Conservation (phyloP, 2,797 vertebrate genomes). For the Muscicapa comitata region DNA sequence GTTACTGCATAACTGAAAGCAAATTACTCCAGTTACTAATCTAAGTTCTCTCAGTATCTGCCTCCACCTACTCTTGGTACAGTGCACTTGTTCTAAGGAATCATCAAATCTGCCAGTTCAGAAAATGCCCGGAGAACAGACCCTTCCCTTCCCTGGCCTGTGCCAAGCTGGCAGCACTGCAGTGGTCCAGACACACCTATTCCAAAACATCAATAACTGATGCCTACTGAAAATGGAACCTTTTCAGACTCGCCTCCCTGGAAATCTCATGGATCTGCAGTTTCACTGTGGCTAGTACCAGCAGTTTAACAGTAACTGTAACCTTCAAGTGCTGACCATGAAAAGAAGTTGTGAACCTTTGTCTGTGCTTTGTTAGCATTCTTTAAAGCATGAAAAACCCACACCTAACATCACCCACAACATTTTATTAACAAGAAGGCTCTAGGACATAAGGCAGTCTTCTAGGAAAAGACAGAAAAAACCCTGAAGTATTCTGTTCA, state of each 20-base stretch:
- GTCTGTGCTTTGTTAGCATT: neutral
- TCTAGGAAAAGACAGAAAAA: neutral
- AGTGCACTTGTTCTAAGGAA: neutral
- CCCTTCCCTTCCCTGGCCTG: neutral
- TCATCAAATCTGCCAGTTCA: neutral
- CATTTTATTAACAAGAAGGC: neutral
- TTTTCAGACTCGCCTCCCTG: neutral
- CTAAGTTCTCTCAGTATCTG: neutral
- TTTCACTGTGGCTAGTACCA: neutral
- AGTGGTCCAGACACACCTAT: neutral
- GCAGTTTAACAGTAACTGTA: neutral
- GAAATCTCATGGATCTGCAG: neutral
- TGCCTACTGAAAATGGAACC: neutral
- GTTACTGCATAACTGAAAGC: neutral
- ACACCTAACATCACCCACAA: neutral
- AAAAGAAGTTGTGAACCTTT: neutral
- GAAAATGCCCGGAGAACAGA: neutral
- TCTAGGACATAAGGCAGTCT: neutral
- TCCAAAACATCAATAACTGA: neutral
- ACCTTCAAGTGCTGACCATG: neutral
- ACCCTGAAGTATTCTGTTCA: fast-evolving
- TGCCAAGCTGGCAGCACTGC: neutral
- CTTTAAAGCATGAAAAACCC: neutral
- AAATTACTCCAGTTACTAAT: neutral
- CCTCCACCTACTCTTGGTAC: neutral